Evolutionary conservation across 2,113 vertebrate species (phyloP).

Genomic region (Dromaius novaehollandiae): DNA sequence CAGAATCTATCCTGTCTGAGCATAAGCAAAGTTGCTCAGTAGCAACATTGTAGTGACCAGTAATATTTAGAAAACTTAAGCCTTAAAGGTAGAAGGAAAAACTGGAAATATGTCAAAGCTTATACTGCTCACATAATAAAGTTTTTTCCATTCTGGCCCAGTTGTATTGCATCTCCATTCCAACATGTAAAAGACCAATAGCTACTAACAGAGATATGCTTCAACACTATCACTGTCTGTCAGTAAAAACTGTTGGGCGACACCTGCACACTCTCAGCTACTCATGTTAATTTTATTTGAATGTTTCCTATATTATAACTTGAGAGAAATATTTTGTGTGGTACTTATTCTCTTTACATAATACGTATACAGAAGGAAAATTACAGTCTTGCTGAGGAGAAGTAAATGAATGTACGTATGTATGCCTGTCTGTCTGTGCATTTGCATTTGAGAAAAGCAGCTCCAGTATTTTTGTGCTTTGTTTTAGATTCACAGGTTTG

Average conservation of each 20-base stretch:
- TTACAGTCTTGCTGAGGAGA: neutral
- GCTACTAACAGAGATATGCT: neutral
- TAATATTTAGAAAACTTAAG: neutral
- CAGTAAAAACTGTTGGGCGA: neutral
- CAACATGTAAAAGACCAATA: neutral
- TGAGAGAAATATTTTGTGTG: neutral
- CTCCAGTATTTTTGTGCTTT: neutral
- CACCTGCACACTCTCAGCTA: neutral
- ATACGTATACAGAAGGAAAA: neutral
- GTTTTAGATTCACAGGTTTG: neutral
- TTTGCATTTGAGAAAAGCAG: neutral
- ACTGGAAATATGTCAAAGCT: neutral
- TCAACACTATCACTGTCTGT: neutral
- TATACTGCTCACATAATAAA: neutral
- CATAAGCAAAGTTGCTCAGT: neutral
- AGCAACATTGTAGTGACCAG: neutral
- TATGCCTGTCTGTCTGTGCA: neutral
- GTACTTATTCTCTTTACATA: neutral
- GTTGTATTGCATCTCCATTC: neutral
- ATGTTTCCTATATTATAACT: neutral
- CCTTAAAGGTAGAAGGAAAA: neutral
- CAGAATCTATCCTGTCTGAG: neutral
- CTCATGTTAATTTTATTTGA: neutral
- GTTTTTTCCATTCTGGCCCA: neutral
- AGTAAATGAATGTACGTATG: fast-evolving